Evolutionary conservation across 2,888 invertebrate genomes (phyloP), one percentile per base, ranked within the genome.

Genomic region (Ectobius pallidus): DNA sequence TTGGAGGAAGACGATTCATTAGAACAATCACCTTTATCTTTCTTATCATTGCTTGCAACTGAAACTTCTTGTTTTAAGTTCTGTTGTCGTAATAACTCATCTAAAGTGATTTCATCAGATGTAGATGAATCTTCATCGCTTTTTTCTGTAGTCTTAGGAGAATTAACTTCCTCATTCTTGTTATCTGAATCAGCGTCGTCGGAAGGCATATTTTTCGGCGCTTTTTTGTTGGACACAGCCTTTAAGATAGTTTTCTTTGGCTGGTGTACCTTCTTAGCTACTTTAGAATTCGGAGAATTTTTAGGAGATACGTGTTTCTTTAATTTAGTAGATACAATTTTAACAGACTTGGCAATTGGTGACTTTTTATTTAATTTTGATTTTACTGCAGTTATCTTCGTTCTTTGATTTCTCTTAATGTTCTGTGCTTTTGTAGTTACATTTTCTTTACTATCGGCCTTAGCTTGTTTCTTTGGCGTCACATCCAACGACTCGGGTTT

Each of bases 71-170:
- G 65, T n/a, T 63, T 55, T 52, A 69, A 14, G 9, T 62, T 39
- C n/a, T 80, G 77, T 65, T 79, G 79, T 68, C 81, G 79, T 32
- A 70, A 39, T n/a, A n/a, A n/a, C 52, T 80, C 80, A 61, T 81
- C 82, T 3, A 79, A 70, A 6, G 76, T 75, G 52, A 76, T 75
- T 25, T 77, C 77, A 46, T 77, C 79, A 20, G 78, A 77, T 14
- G 77, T 77, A 3, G 76, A 77, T 2, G 78, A 79, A 30, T 73
- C 73, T 6, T 76, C 16, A 58, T 39, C 18, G 18, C 27, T 68
- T 16, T 16, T 25, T 16, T 22, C 25, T 27, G 25, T n/a, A 34
- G 18, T 20, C 0, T 32, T 42, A 16, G 32, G 52, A 27, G 11
- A 30, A n/a, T 39, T 69, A 7, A 6, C 14, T 14, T 39, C n/a